Conservation (phyloP, 2,113 vertebrate species). For the Lepidothrix coronata region DNA sequence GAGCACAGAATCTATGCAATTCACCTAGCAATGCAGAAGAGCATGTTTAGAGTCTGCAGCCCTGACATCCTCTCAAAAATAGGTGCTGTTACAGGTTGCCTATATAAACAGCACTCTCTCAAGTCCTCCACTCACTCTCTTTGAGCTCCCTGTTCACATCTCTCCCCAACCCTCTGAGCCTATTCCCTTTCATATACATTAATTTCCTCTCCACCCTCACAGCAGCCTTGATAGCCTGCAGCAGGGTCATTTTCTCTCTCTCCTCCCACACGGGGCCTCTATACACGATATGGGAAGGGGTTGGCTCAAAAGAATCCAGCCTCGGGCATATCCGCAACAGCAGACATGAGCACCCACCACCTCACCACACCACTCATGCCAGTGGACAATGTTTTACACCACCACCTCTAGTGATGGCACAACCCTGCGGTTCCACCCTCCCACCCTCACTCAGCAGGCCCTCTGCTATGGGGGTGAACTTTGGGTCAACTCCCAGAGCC, state of each 20-base stretch:
- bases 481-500: fast-evolving
- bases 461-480: fast-evolving
- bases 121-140: neutral
- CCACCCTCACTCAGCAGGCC: neutral
- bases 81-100: neutral
- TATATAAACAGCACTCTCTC: neutral
- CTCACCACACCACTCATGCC: neutral
- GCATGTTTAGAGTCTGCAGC: neutral
- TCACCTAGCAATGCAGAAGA: neutral
- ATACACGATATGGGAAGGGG: neutral
- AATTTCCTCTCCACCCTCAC: neutral
- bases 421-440: fast-evolving
- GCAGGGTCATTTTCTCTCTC: neutral
- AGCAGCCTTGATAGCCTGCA: neutral
- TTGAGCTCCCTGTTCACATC: neutral
- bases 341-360: neutral
- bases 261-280: neutral
- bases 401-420: fast-evolving
- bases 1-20: neutral
- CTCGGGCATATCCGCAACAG: neutral
- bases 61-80: neutral
- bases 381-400: fast-evolving
- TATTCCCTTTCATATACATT: neutral
- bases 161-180: neutral
- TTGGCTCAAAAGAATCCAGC: neutral